A percentile compares a stretch with the other conserved stretches of the same genome.
These are phyloP conservation scores for Polyploca ridens DNA, from an alignment of 2,888 invertebrate species.

Conservation along the genomic window DNA sequence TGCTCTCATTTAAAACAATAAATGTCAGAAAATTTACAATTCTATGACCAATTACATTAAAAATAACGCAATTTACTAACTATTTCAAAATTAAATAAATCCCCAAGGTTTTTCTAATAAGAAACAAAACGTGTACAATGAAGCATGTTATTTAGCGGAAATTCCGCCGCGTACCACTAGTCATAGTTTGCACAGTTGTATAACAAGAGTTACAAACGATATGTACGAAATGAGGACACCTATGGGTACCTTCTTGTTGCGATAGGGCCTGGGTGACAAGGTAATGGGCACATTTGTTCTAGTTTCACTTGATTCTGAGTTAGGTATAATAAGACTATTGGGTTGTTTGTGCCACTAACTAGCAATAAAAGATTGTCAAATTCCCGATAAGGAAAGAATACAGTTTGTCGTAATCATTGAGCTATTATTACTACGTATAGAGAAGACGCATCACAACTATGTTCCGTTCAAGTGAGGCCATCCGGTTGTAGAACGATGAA, in stretches of 20 bases:
- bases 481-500: too few relatives aligned
- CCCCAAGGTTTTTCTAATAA: not conserved
- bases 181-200: slow-evolving; percentile 7
- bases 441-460: too few relatives aligned
- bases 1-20: too few relatives aligned
- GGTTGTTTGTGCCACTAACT: too few relatives aligned
- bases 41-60: too few relatives aligned
- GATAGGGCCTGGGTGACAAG: not conserved
- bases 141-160: not conserved
- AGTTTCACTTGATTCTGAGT: not conserved
- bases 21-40: too few relatives aligned
- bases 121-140: not conserved
- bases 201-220: not conserved
- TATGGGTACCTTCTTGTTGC: not conserved
- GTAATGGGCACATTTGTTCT: not conserved
- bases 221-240: not conserved
- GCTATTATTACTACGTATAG: too few relatives aligned
- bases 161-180: not conserved
- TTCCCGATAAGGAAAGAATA: too few relatives aligned
- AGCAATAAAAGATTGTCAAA: too few relatives aligned
- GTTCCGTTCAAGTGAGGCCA: too few relatives aligned
- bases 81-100: not conserved
- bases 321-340: too few relatives aligned
- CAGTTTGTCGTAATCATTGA: too few relatives aligned
- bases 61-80: not conserved